phyloP scores from a whole-genome alignment of 2,888 invertebrate species.

The Parnassius apollo region DNA sequence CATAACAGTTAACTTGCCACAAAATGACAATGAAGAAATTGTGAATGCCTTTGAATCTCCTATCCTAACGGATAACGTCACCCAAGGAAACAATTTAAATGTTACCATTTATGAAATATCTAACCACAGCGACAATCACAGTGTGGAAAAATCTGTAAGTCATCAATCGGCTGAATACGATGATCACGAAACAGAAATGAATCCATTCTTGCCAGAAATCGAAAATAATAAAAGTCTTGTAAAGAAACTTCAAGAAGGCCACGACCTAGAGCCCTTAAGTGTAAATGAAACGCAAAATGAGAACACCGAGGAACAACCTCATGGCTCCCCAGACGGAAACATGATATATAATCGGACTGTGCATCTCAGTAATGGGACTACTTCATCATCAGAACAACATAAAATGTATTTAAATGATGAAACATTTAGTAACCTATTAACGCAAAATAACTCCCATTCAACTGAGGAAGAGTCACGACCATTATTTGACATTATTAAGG shows the following conservation, averaged over 20 bases:
- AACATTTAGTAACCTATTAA: slow-evolving; percentile 42
- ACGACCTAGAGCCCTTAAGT: slow-evolving; percentile 67
- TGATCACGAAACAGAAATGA: slow-evolving; percentile 81
- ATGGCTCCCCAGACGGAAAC: slow-evolving; percentile 30
- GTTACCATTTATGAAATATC: slow-evolving; percentile 73
- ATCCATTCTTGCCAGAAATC: slow-evolving; percentile 84
- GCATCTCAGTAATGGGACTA: slow-evolving; percentile 26
- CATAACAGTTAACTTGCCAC: slow-evolving; percentile 18
- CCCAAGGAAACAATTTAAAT: slow-evolving; percentile 59
- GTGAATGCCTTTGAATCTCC: slow-evolving; percentile 12
- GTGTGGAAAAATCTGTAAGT: slow-evolving; percentile 45
- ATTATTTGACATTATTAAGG: slow-evolving; percentile 29
- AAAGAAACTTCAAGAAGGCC: slow-evolving; percentile 81
- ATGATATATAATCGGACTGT: slow-evolving; percentile 24
- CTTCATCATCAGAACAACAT: slow-evolving; percentile 29
- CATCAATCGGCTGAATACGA: slow-evolving; percentile 59
- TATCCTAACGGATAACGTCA: slow-evolving; percentile 38
- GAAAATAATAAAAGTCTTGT: slow-evolving; percentile 82
- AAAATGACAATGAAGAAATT: slow-evolving; percentile 23
- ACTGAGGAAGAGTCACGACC: slow-evolving; percentile 34
- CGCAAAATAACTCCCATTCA: slow-evolving; percentile 36
- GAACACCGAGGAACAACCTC: slow-evolving; percentile 55
- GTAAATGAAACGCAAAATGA: slow-evolving; percentile 72
- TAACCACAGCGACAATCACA: slow-evolving; percentile 50
- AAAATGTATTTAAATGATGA: slow-evolving; percentile 35